Evolutionary conservation across 2,888 invertebrate genomes (phyloP), one percentile per base, ranked within the genome.

Genomic region (Frankliniella fusca): DNA sequence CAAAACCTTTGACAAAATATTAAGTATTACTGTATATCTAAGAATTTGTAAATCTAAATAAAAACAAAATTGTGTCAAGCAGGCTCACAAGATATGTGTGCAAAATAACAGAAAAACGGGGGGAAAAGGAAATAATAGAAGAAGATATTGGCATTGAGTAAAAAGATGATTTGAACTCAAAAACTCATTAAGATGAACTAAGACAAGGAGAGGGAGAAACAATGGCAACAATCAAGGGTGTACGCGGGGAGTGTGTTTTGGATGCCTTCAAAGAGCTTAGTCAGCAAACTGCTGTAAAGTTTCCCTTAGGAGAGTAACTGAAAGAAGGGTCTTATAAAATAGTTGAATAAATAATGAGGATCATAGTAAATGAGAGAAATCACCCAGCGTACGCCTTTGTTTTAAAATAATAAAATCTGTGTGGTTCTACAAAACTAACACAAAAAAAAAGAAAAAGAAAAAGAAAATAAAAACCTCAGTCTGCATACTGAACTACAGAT

Each of bases 371-470:
- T 38, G 38, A 38, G 3, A 38, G 12, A 76, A 27, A 76, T 76
- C 54, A 76, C 70, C 70, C 70, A 76, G 70, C 70, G 70, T 76
- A 76, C 70, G 70, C 70, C 70, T 23, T 76, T 76, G 70, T 76
- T 23, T 80, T 80, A 61, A 49, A 82, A 82, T 80, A 81, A 50
- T 61, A 79, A 80, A 11, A 79, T 81, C 79, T 49, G 82, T 76
- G 38, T 38, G 38, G 38, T 65, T 50, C 65, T 83, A n/a, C 65
- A 81, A 81, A 48, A 80, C 82, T 81, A 82, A 81, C 76, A 80
- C n/a, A 61, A 76, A 27, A 12, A 27, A n/a, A n/a, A n/a, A n/a
- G n/a, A n/a, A n/a, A n/a, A 76, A 76, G 10, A 9, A 54, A 54
- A 12, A 12, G n/a, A n/a, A n/a, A 76, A 76, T 54, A 9, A 54